These are phyloP conservation scores for Brachionus rotundiformis DNA, from an alignment of 1,140 invertebrate species.

Conservation along the genomic window DNA sequence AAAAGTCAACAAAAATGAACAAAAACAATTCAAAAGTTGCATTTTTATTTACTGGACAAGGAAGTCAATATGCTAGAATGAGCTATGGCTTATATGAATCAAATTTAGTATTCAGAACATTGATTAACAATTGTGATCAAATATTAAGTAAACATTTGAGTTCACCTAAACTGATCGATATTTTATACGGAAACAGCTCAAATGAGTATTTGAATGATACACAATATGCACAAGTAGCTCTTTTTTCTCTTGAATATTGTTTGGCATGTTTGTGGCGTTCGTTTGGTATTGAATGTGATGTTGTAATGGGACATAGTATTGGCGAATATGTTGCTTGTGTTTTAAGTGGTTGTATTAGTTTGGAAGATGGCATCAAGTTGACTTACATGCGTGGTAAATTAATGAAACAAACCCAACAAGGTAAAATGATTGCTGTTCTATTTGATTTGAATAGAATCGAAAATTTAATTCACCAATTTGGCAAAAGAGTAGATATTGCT, in stretches of 20 bases:
- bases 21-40: background rate
- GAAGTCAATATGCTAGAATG: background rate
- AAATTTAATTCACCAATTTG: background rate
- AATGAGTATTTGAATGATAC: background rate
- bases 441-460: background rate
- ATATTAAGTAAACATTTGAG: background rate
- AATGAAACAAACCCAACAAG: no score
- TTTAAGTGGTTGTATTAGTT: background rate
- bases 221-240: background rate
- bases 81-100: background rate
- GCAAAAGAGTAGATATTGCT: background rate
- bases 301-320: slow-evolving; percentile 15
- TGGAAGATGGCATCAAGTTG: background rate
- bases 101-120: background rate
- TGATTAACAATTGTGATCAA: background rate
- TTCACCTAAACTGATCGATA: background rate
- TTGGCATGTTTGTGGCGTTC: background rate
- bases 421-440: background rate
- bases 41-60: slow-evolving; percentile 5
- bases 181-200: background rate
- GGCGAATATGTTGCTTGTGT: slow-evolving; percentile 17
- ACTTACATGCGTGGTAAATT: background rate
- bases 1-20: background rate
- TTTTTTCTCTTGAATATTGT: background rate
- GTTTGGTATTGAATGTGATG: background rate